Evolutionary conservation across 2,888 invertebrate species (phyloP).

Genomic region (Lamproptera curius): DNA sequence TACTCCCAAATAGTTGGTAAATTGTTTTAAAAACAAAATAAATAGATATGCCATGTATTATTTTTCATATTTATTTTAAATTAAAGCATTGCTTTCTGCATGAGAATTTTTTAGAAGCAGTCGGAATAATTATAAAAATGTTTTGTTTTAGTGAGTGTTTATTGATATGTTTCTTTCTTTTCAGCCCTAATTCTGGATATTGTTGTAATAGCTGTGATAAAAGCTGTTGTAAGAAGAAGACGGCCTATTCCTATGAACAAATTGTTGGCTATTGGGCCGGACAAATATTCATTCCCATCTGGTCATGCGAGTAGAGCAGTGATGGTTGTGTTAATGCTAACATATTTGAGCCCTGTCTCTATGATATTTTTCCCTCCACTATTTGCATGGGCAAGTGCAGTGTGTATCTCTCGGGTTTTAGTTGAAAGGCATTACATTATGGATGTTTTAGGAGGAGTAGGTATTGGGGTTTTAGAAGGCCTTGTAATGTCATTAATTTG

Average conservation of each 20-base stretch:
- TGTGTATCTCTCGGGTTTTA: conserved; percentile 88
- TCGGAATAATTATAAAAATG: background rate
- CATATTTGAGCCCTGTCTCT: conserved; percentile 80
- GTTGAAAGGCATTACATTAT: conserved; percentile 91
- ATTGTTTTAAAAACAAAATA: no score
- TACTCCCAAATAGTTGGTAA: no score
- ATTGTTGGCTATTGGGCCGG: conserved; percentile 86
- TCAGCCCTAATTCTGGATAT: conserved; percentile 90
- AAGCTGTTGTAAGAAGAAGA: conserved; percentile 86
- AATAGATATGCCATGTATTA: background rate
- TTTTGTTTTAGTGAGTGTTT: background rate
- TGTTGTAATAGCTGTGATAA: conserved; percentile 84
- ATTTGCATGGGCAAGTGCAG: conserved; percentile 84
- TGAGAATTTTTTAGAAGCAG: no score
- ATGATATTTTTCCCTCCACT: conserved; percentile 80
- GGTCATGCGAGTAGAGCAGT: conserved; percentile 94
- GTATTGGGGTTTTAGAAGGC: conserved; percentile 86
- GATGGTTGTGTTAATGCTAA: conserved; percentile 86
- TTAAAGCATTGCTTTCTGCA: no score
- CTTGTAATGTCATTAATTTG: conserved; percentile 81
- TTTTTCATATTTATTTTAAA: no score
- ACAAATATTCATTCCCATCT: conserved; percentile 95
- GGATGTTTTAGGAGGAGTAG: conserved; percentile 88
- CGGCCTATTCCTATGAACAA: conserved; percentile 86
- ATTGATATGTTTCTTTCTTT: conserved; percentile 42